Percentiles rank a stretch among this genome's conserved stretches.
Evolutionary conservation across 2,888 invertebrate genomes (phyloP).

Genomic region (Lypha dubia): DNA sequence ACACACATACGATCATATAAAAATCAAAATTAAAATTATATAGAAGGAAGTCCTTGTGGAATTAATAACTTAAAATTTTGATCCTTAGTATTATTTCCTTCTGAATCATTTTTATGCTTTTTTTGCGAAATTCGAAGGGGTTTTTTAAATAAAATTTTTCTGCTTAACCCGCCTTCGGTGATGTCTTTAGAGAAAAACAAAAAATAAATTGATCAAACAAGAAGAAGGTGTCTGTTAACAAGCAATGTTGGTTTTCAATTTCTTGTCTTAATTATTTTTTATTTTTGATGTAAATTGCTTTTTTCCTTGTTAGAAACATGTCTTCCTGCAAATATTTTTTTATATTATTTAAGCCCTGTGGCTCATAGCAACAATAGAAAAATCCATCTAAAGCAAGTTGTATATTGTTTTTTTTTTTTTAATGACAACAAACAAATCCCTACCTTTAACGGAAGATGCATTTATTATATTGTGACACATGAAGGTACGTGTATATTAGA

Average conservation of each 20-base stretch:
- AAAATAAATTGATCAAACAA: neutral
- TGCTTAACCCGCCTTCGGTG: neutral
- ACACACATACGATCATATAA: no score
- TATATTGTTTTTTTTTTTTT: neutral
- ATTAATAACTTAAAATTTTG: no score
- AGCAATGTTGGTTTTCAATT: neutral
- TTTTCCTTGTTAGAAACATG: neutral
- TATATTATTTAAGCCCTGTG: neutral
- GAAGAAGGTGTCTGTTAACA: slow-evolving; percentile 9
- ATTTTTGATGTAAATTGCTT: neutral
- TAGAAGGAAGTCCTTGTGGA: no score
- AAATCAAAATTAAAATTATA: no score
- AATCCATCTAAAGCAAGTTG: neutral
- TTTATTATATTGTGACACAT: slow-evolving; percentile 53
- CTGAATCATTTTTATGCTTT: no score
- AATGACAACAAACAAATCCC: slow-evolving; percentile 25
- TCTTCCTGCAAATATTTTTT: slow-evolving; percentile 13
- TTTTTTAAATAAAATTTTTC: neutral
- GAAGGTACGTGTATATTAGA: slow-evolving; percentile 35
- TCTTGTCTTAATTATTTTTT: slow-evolving; percentile 11
- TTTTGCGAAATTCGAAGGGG: no score
- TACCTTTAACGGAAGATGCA: slow-evolving; percentile 60
- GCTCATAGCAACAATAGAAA: slow-evolving; percentile 19
- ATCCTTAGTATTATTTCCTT: no score
- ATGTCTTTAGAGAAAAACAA: neutral